A percentile compares a stretch with the other conserved stretches of the same genome.
Conservation (phyloP, 2,888 invertebrate genomes). For the Philopedon plagiatum region DNA sequence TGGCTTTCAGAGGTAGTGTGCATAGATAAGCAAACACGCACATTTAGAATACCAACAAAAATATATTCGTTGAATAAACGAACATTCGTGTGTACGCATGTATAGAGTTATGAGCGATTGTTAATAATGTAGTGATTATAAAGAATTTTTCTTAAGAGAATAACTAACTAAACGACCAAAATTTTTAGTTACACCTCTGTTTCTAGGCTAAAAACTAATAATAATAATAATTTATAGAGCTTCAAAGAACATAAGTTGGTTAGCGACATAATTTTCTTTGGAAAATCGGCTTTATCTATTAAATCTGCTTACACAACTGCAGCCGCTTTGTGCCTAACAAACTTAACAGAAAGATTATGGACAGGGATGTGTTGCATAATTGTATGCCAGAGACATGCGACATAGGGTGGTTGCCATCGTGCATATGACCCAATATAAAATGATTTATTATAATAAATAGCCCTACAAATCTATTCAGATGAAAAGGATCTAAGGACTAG, state of each 20-base stretch:
- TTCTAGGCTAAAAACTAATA: background rate
- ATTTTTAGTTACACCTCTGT: background rate
- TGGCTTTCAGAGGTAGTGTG: too few species aligned
- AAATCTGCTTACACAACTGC: conserved; percentile 48
- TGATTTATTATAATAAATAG: too few species aligned
- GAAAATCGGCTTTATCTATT: conserved; percentile 45
- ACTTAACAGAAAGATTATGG: conserved; percentile 44
- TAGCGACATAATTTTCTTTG: conserved; percentile 30
- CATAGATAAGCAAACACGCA: too few species aligned
- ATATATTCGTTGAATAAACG: too few species aligned
- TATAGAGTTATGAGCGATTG: too few species aligned
- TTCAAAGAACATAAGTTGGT: conserved; percentile 15
- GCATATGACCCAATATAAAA: conserved; percentile 17
- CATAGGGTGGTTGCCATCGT: conserved; percentile 15
- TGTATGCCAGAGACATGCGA: conserved; percentile 36
- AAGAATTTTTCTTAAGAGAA: too few species aligned
- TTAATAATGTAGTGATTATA: too few species aligned
- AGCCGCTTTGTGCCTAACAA: conserved; percentile 41
- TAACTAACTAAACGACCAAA: too few species aligned
- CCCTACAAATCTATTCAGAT: too few species aligned
- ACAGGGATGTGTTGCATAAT: conserved; percentile 44
- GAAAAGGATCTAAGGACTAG: too few species aligned
- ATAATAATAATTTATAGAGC: conserved; percentile 1
- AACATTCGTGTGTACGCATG: too few species aligned
- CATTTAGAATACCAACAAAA: too few species aligned